A percentile compares a stretch with the other conserved stretches of the same genome.
Evolutionary conservation across 2,888 invertebrate species (phyloP).

Genomic region (Volucella inanis): DNA sequence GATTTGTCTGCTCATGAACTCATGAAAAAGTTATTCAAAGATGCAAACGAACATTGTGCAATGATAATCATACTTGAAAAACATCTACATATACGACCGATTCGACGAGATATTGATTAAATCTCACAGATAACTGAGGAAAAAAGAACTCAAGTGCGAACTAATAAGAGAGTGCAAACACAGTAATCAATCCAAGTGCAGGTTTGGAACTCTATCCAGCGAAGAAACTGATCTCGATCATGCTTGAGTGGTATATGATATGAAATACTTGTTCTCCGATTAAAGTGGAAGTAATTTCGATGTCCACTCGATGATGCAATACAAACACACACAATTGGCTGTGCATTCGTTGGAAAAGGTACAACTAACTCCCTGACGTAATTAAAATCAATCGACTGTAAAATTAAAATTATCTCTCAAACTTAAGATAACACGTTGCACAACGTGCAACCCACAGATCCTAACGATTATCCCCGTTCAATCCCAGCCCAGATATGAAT

Average conservation of each 20-base stretch:
- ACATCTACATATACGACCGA: neutral
- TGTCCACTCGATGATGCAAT: conserved; percentile 21
- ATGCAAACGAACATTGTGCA: conserved; percentile 22
- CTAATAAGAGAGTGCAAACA: conserved; percentile 25
- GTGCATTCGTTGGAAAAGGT: neutral
- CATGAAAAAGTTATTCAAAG: neutral
- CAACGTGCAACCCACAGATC: conserved; percentile 2
- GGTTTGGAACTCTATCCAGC: conserved; percentile 27
- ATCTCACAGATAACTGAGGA: neutral
- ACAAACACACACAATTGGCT: too few relatives aligned
- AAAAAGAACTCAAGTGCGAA: neutral
- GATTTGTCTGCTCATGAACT: conserved; percentile 21
- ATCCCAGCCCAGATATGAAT: conserved; percentile 1
- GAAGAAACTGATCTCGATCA: conserved; percentile 19
- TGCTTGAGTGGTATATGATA: conserved; percentile 3
- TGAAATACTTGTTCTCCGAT: conserved; percentile 1
- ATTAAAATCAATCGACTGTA: conserved; percentile 55
- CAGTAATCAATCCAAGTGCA: neutral
- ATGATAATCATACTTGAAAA: neutral
- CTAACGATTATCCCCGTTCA: conserved; percentile 23
- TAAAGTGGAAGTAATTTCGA: neutral
- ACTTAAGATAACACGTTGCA: conserved; percentile 7
- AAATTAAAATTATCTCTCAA: conserved; percentile 55
- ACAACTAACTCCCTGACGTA: conserved; percentile 11
- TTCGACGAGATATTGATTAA: conserved; percentile 30